These are phyloP conservation scores for Platycheirus rosarum DNA, from an alignment of 2,888 invertebrate species.

Conservation along the genomic window DNA sequence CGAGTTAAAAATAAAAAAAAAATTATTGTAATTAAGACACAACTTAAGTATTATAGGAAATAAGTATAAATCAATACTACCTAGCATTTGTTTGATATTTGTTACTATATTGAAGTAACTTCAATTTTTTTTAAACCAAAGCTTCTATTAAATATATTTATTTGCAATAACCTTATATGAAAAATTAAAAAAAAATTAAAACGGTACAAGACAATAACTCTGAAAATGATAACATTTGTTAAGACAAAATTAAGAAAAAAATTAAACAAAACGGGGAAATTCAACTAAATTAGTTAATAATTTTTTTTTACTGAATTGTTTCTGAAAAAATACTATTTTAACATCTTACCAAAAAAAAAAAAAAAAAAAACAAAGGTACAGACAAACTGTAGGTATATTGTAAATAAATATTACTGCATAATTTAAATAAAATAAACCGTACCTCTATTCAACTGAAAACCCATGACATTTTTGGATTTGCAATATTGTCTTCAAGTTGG, in stretches of 20 bases:
- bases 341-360: slow-evolving; percentile 13
- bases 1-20: slow-evolving; percentile 47
- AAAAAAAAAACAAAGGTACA: slow-evolving; percentile 1
- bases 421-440: not conserved
- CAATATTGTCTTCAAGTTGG: slow-evolving; percentile 50
- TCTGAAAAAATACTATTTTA: slow-evolving; percentile 7
- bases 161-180: slow-evolving; percentile 51
- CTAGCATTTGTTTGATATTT: slow-evolving; percentile 48
- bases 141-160: slow-evolving; percentile 33
- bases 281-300: slow-evolving; percentile 20
- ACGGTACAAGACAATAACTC: slow-evolving; percentile 69
- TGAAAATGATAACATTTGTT: slow-evolving; percentile 35
- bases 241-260: slow-evolving; percentile 16
- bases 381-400: slow-evolving; percentile 15
- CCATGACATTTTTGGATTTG: slow-evolving; percentile 23
- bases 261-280: not conserved
- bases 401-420: slow-evolving; percentile 44
- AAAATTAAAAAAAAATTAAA: slow-evolving; percentile 6
- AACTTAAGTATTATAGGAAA: slow-evolving; percentile 65
- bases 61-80: slow-evolving; percentile 42
- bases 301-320: slow-evolving; percentile 11
- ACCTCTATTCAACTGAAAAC: slow-evolving; percentile 18
- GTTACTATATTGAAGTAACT: slow-evolving; percentile 36
- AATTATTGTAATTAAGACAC: slow-evolving; percentile 48
- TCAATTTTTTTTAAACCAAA: slow-evolving; percentile 17